Conservation (phyloP, 1,140 invertebrate species). For the Chrysoperla carnea region DNA sequence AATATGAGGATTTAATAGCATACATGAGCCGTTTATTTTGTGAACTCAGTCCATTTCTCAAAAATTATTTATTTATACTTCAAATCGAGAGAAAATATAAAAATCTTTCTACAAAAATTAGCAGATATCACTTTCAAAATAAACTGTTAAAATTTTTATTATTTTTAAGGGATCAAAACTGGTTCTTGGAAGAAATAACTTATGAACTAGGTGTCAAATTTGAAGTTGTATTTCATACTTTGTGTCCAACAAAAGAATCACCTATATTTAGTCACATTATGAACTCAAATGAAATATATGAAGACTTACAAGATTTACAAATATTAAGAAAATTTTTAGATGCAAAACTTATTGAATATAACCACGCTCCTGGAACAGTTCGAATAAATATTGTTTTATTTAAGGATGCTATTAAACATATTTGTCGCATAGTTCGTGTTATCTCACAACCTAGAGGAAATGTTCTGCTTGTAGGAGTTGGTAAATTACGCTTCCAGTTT, state of each 20-base stretch:
- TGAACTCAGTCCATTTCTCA: too few relatives aligned
- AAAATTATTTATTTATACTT: too few relatives aligned
- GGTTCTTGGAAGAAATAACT: conserved; percentile 49
- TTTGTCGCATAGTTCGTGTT: conserved; percentile 60
- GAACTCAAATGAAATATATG: conserved; percentile 53
- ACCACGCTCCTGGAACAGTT: conserved; percentile 50
- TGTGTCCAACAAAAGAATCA: conserved; percentile 56
- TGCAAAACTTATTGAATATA: conserved; percentile 59
- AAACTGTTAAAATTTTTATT: too few relatives aligned
- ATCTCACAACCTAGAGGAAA: conserved; percentile 69
- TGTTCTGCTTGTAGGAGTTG: conserved; percentile 67
- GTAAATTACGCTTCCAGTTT: too few relatives aligned
- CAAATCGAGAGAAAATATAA: too few relatives aligned
- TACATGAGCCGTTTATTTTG: too few relatives aligned
- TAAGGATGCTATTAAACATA: conserved; percentile 67
- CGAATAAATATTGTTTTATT: conserved; percentile 68
- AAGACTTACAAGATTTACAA: conserved; percentile 48
- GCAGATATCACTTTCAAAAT: too few relatives aligned
- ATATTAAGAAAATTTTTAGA: conserved; percentile 42
- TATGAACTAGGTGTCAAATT: conserved; percentile 56
- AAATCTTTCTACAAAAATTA: too few relatives aligned
- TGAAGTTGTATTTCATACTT: conserved; percentile 54
- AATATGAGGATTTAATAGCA: too few relatives aligned
- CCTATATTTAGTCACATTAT: conserved; percentile 68
- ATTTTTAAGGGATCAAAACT: conserved; percentile 46